Evolutionary conservation across 2,888 invertebrate genomes (phyloP), one percentile per base, ranked within the genome.

Genomic region (Coelogynopora nodosa): DNA sequence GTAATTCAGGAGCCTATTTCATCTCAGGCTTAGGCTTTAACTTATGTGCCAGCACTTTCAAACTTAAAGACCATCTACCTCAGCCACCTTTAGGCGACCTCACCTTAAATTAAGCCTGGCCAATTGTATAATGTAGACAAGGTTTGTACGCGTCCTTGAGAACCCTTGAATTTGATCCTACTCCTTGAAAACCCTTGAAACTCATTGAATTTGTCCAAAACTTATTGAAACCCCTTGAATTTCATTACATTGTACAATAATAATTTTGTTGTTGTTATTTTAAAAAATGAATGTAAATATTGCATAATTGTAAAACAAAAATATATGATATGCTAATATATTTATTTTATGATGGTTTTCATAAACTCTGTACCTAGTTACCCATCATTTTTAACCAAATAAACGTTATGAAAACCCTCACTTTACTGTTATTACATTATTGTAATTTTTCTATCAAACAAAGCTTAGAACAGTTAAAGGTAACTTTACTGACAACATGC

Each of bases 111-210:
- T n/a, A n/a, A n/a, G n/a, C n/a, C n/a, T n/a, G n/a, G n/a, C n/a
- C n/a, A n/a, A n/a, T n/a, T n/a, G n/a, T n/a, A n/a, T 49, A 49
- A 49, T n/a, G 18, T 74, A 74, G 5, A n/a, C 74, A 74, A 26
- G 74, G 74, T 74, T 74, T 26, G 27, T 74, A 74, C 27, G 23
- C 74, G 18, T n/a, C 10, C 74, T 74, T 74, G 74, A 74, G 23
- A 74, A 74, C 74, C 74, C 74, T 74, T 74, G 74, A 74, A 74
- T 74, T 74, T 74, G 74, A 74, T 74, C 74, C 74, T 74, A 74
- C 74, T 23, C 5, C 74, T 74, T 74, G 74, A 74, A 74, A 74
- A 74, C 74, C 74, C 74, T 74, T 74, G 74, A 74, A 74, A 74
- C 74, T 74, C 74, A 2, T 74, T 74, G 23, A 74, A 74, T 74